phyloP scores from a whole-genome alignment of 2,113 vertebrate genomes.

The Labrus mixtus region DNA sequence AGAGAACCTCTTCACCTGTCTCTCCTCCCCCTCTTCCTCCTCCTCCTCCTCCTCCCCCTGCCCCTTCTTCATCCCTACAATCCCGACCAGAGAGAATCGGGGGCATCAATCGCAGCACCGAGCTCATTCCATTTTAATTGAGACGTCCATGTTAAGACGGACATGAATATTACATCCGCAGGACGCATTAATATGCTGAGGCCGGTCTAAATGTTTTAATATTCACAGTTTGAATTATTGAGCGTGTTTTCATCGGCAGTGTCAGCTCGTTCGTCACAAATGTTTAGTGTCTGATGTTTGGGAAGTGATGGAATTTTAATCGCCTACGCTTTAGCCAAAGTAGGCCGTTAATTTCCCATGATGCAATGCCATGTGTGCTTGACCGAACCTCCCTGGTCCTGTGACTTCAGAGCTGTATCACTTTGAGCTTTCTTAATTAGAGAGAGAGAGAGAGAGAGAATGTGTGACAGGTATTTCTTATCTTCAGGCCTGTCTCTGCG shows the following conservation, averaged over 20 bases:
- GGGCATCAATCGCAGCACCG: slow-evolving; percentile 32
- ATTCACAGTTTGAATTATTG: slow-evolving; percentile 75
- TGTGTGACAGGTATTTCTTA: slow-evolving; percentile 27
- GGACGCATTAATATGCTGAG: slow-evolving; percentile 65
- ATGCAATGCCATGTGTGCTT: slow-evolving; percentile 39
- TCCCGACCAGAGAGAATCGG: slow-evolving; percentile 12
- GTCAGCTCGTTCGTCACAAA: slow-evolving; percentile 57
- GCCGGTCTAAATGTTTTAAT: slow-evolving; percentile 74
- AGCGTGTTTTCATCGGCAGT: slow-evolving; percentile 54
- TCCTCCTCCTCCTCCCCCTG: slow-evolving; percentile 1
- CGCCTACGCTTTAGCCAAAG: slow-evolving; percentile 28
- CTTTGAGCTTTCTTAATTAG: slow-evolving; percentile 35
- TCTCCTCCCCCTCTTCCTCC: neutral
- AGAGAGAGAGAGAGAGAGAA: neutral
- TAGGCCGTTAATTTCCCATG: slow-evolving; percentile 54
- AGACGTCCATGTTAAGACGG: slow-evolving; percentile 64
- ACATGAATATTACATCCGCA: slow-evolving; percentile 79
- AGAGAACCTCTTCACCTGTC: neutral
- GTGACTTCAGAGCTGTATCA: slow-evolving; percentile 12
- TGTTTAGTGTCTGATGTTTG: slow-evolving; percentile 65
- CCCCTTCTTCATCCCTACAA: slow-evolving; percentile 26
- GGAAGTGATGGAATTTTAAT: slow-evolving; percentile 65
- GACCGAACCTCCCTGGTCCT: neutral
- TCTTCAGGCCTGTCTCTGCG: slow-evolving; percentile 35
- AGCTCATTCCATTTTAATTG: slow-evolving; percentile 72